Base-by-base conservation (phyloP, 2,888 invertebrate genomes). In the Sympetrum striolatum region DNA sequence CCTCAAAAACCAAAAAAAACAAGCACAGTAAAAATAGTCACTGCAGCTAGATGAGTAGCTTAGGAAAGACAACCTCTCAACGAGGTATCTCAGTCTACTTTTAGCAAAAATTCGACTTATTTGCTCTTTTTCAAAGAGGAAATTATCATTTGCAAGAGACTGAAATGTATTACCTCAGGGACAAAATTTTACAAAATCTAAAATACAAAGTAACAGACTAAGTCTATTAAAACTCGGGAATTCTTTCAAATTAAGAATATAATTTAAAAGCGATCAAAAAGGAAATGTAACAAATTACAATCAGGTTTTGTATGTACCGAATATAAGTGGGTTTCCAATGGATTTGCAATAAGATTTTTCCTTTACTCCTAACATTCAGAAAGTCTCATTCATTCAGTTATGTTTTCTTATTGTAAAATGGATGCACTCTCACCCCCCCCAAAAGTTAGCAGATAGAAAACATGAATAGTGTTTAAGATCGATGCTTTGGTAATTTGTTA, bases 401-500 rank as follows among this genome's bases (percentile, higher is more conserved):
- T 53, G 60, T 64, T 86, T 80, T 86, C 60, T 60, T 86, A 31
- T 58, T 39, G 60, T 86, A 86, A 86, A 86, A 86, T 37, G 37
- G 86, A 86, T 64, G 35, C 86, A 86, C 86, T 64, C 86, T 60
- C 58, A 58, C 86, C 58, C 60, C n/a, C 37, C 86, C 58, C 58
- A 86, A 86, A 86, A 86, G 58, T 86, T 86, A 86, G 86, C 58
- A 37, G 60, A 64, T 60, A 86, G 86, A 86, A 86, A 53, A 86
- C 35, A 86, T 86, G 60, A 86, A 60, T 64, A 60, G 60, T 86
- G 37, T 86, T 86, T 86, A 86, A 86, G 86, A 86, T 37, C 58
- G 86, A 86, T 37, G 37, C 86, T 86, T 86, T 86, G 86, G 86
- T 86, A 86, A 86, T 86, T 86, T 86, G 86, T 86, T 86, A 86